phyloP scores from a whole-genome alignment of 1,140 invertebrate genomes.

The Meloidogyne exigua region DNA sequence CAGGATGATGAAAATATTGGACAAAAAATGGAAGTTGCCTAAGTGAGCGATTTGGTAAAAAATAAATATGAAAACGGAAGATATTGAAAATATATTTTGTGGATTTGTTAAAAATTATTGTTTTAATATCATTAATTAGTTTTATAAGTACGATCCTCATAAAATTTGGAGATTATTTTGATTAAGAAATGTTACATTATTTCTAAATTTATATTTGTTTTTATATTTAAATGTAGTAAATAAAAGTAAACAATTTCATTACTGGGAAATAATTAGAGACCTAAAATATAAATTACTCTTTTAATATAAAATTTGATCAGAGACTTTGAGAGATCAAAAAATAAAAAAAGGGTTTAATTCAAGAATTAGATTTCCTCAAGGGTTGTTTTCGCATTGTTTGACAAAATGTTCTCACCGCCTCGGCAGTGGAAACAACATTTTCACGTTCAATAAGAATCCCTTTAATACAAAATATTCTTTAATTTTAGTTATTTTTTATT shows the following conservation, averaged over 20 bases:
- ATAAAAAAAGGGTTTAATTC: background rate
- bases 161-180: no score
- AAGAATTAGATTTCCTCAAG: slow-evolving; percentile 9
- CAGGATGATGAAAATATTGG: background rate
- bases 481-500: background rate
- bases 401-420: background rate
- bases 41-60: no score
- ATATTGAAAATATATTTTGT: background rate
- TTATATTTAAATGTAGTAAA: no score
- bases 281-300: no score
- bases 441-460: background rate
- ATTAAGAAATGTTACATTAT: no score
- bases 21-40: background rate
- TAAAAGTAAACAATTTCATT: no score
- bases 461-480: background rate
- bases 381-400: slow-evolving; percentile 3
- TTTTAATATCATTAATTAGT: background rate
- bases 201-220: no score
- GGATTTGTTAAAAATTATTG: background rate
- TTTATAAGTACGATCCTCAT: background rate
- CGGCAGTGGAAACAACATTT: background rate
- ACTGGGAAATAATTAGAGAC: no score
- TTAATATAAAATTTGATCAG: no score
- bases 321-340: no score
- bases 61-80: no score